phyloP scores from a whole-genome alignment of 2,797 vertebrate species.

The Coccyzus lansbergi region DNA sequence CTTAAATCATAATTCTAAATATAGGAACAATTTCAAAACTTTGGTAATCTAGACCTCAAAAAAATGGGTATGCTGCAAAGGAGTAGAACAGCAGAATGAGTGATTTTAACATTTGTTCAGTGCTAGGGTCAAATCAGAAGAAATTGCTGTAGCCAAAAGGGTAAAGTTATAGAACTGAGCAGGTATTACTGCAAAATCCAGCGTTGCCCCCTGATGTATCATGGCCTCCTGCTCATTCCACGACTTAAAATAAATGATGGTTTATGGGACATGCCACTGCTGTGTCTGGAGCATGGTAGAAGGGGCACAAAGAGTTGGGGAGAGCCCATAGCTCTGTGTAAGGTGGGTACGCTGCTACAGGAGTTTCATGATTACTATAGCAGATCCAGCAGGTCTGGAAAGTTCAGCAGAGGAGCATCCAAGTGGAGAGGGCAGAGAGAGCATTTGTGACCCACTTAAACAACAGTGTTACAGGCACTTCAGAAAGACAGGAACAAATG shows the following conservation, averaged over 20 bases:
- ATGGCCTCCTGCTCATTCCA: not conserved
- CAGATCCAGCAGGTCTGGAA: not conserved
- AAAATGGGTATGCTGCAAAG: not conserved
- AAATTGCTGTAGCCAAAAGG: not conserved
- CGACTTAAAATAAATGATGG: not conserved
- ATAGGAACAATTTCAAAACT: conserved; percentile 40
- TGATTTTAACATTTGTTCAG: not conserved
- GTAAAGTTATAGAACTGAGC: not conserved
- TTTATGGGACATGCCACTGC: not conserved
- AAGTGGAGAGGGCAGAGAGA: not conserved
- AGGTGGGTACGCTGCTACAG: not conserved
- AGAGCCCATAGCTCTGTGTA: not conserved
- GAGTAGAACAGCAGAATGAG: not conserved
- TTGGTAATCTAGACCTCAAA: conserved; percentile 2
- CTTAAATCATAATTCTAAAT: conserved; percentile 52
- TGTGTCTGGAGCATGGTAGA: not conserved
- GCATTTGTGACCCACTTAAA: not conserved
- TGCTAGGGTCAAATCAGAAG: not conserved
- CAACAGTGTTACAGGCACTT: not conserved
- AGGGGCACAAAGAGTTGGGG: not conserved
- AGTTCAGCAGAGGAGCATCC: not conserved
- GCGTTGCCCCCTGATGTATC: not conserved
- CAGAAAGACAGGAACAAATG: conserved; percentile 4
- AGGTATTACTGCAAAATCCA: not conserved
- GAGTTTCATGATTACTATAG: not conserved